These are phyloP conservation scores for Urosaurus nigricauda DNA, from an alignment of 2,797 vertebrate species.

Conservation along the genomic window DNA sequence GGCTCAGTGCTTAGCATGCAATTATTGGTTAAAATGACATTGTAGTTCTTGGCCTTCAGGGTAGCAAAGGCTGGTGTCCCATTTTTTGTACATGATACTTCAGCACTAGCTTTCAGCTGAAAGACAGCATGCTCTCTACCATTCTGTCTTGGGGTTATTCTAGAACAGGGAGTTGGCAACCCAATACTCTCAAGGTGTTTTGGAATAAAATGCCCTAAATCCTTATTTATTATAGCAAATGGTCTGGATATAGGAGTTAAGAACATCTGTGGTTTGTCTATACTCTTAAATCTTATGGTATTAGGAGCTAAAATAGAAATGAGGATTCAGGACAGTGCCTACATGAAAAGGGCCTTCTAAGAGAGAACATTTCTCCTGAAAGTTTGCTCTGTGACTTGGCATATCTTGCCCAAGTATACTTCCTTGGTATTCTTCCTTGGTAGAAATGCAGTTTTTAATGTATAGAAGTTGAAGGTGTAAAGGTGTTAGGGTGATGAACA, in stretches of 20 bases:
- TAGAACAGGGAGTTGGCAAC: background rate
- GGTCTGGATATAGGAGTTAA: background rate
- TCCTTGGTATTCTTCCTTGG: background rate
- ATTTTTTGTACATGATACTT: background rate
- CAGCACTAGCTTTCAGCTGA: background rate
- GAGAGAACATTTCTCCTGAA: background rate
- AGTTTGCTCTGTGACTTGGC: background rate
- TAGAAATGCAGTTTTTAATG: background rate
- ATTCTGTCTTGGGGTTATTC: background rate
- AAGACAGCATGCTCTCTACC: background rate
- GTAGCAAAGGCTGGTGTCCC: background rate
- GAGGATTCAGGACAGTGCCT: background rate
- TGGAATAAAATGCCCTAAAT: background rate
- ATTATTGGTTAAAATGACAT: background rate
- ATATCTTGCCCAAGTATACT: background rate
- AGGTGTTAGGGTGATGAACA: no score
- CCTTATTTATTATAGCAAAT: background rate
- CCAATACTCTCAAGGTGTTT: background rate
- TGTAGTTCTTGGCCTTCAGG: background rate
- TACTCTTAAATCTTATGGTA: background rate
- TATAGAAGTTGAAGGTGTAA: background rate
- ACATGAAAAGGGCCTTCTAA: background rate
- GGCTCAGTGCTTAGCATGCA: background rate
- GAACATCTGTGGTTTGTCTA: background rate
- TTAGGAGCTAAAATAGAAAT: background rate